Percentiles rank a stretch among this genome's conserved stretches.
These are phyloP conservation scores for Oncorhynchus tshawytscha DNA, from an alignment of 2,113 vertebrate species.

Conservation along the genomic window DNA sequence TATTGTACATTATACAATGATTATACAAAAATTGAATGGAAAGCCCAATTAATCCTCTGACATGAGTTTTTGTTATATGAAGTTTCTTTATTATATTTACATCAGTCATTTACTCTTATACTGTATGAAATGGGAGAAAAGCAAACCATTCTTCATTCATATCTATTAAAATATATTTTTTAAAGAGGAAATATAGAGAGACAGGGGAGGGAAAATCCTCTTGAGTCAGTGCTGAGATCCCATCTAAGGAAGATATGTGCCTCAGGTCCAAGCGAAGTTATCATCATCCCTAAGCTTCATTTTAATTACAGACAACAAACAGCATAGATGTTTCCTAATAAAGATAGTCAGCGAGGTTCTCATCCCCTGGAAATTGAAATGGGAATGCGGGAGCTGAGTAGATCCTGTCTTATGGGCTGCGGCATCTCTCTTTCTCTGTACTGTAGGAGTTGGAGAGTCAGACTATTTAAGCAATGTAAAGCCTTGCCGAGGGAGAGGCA, in stretches of 20 bases:
- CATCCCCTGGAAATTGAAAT: slow-evolving; percentile 25
- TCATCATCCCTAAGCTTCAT: slow-evolving; percentile 11
- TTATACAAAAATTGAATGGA: no score
- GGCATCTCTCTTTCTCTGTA: no score
- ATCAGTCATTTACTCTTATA: neutral
- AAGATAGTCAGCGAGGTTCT: slow-evolving; percentile 38
- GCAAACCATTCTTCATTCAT: neutral
- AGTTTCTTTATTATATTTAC: neutral
- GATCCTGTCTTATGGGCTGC: neutral
- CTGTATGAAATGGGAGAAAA: neutral
- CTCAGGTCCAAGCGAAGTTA: slow-evolving; percentile 26
- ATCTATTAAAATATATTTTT: neutral
- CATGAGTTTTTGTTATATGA: neutral
- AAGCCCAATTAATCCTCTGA: neutral
- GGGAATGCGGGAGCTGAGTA: neutral
- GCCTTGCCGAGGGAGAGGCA: no score
- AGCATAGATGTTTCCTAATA: slow-evolving; percentile 52
- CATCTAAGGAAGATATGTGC: slow-evolving; percentile 23
- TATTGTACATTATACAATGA: no score
- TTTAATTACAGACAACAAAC: slow-evolving; percentile 57
- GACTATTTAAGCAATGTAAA: no score
- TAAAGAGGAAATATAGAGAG: neutral
- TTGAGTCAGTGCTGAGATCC: neutral
- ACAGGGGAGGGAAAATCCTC: slow-evolving; percentile 2
- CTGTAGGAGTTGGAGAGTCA: no score